These are phyloP conservation scores for Melieria crassipennis DNA, from an alignment of 2,888 invertebrate genomes.

Conservation along the genomic window DNA sequence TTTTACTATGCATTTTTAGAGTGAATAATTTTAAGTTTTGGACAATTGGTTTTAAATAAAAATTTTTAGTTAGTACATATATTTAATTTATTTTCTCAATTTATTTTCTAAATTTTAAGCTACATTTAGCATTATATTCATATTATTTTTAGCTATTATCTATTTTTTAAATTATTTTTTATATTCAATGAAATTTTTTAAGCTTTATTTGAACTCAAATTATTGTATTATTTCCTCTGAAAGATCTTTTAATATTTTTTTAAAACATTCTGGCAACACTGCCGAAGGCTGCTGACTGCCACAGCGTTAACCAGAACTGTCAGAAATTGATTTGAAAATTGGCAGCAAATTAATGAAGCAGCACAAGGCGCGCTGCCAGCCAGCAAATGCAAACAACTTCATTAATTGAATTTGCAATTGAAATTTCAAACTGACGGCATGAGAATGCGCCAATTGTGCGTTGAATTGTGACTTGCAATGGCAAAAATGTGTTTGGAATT, in stretches of 20 bases:
- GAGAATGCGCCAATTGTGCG: neutral
- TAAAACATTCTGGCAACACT: too few species aligned
- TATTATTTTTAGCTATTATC: too few species aligned
- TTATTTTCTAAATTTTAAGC: too few species aligned
- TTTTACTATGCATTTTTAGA: neutral
- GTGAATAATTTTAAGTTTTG: neutral
- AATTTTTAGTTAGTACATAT: too few species aligned
- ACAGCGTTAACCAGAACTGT: constrained; percentile 15
- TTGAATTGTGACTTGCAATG: constrained; percentile 23
- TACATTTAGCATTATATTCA: too few species aligned
- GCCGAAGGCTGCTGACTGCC: neutral
- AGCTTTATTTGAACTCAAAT: too few species aligned
- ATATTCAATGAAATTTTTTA: too few species aligned
- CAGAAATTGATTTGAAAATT: constrained; percentile 31
- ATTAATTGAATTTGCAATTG: constrained; percentile 23
- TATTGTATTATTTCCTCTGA: too few species aligned
- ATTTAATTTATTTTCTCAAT: too few species aligned
- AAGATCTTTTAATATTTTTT: too few species aligned
- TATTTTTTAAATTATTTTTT: too few species aligned
- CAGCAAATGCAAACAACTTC: constrained; percentile 31
- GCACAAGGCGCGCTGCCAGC: neutral
- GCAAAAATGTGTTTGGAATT: constrained; percentile 28
- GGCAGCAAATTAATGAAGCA: constrained; percentile 22
- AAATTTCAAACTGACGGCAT: constrained; percentile 1
- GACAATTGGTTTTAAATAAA: neutral